phyloP scores from a whole-genome alignment of 2,113 vertebrate genomes.

The Thinocorus orbignyianus region DNA sequence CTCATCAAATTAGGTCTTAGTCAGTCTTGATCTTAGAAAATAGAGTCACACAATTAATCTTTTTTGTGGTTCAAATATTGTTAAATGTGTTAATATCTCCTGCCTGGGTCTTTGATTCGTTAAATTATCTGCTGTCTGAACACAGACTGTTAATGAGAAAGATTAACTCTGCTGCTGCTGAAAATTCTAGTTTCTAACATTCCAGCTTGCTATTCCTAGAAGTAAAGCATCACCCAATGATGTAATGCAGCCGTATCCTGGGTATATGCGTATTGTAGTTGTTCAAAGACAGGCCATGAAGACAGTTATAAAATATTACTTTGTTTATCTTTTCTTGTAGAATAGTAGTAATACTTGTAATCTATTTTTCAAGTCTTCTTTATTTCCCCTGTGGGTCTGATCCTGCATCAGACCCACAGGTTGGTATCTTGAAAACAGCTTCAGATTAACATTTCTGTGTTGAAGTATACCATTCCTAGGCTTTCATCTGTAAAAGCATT shows the following conservation, averaged over 20 bases:
- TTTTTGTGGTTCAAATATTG: not conserved
- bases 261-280: not conserved
- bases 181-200: not conserved
- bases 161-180: not conserved
- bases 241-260: not conserved
- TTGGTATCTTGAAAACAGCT: not conserved
- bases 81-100: not conserved
- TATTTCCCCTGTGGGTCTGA: not conserved
- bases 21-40: not conserved
- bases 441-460: not conserved
- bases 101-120: not conserved
- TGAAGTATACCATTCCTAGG: not conserved
- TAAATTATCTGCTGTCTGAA: not conserved
- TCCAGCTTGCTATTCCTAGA: not conserved
- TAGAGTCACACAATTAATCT: not conserved
- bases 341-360: not conserved
- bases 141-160: not conserved
- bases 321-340: not conserved
- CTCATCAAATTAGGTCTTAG: not conserved
- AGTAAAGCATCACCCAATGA: not conserved
- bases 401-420: not conserved
- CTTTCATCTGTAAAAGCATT: not conserved
- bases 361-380: not conserved
- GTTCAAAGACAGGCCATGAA: not conserved
- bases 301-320: constrained; percentile 5